Evolutionary conservation across 92 coral and sea anemone genomes (phyloP), one percentile per base, ranked within the genome.

Genomic region (Bergia puertoricense): DNA sequence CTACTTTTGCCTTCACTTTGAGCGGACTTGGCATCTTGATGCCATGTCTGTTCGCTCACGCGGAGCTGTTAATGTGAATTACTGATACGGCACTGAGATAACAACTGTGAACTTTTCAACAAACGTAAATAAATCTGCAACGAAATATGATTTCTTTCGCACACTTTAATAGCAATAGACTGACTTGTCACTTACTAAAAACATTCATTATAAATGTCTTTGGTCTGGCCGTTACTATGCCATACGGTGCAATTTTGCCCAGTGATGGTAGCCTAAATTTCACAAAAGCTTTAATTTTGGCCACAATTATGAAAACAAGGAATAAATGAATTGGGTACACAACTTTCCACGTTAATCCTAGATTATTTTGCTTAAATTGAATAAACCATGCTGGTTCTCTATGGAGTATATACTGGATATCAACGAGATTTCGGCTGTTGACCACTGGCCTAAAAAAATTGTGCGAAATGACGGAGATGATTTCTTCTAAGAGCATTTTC

Each of bases 31-130:
- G 22, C 42, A 20, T 72, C 68, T 68, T 36, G 67, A 15, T 48
- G 43, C 65, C 77, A 40, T 56, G 46, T 71, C 87, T 69, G 78
- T 45, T 46, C 46, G 10, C 44, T 84, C 87, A 84, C 87, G 87
- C 77, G 39, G 87, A 84, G 87, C 79, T 84, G 87, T 84, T 84
- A 84, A 84, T 84, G 79, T 72, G 87, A 84, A 84, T 66, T 68
- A 40, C 41, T 50, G 87, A 37, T 22, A 72, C 57, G 67, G 66
- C 65, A 39, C 87, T 84, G 79, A 42, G 87, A 2, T 8, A 23
- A 48, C 79, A 84, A 46, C 87, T 43, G 87, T 42, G 79, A 38
- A 48, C 87, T 44, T 71, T 84, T 84, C 87, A 84, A 37, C 87
- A 84, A 84, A 71, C 66, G 67, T 84, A 84, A 69, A 71, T 71